Evolutionary conservation across 2,888 invertebrate species (phyloP), one percentile per base, ranked within the genome.

Genomic region (Globia sparganii): DNA sequence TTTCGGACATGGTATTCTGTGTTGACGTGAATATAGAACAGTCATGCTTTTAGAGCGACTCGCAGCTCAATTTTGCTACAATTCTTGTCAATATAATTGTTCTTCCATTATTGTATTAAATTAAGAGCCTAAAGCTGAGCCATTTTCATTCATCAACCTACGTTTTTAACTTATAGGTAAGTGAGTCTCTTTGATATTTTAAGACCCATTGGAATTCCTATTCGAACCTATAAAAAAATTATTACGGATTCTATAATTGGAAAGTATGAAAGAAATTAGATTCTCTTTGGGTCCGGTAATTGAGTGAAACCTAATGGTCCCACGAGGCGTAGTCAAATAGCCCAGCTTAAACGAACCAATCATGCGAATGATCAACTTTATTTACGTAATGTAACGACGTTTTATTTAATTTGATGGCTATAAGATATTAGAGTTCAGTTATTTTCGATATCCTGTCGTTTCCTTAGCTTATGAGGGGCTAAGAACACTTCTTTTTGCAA

Each of bases 301-400:
- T 88, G 84, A 89, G 77, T 80, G 76, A 81, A 83, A 83, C 69
- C 77, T 79, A 86, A 86, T 88, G 83, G 84, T 78, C 86, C 81
- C 90, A 31, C 11, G 79, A 77, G 81, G 74, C 77, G 72, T 83
- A 83, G 67, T 82, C 83, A 84, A 88, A 86, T 86, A 84, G 79
- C 78, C 83, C 77, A 62, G 68, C 77, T 74, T 74, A 59, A 59
- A 76, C 66, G 77, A 75, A 80, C 65, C 83, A 78, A 87, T 87
- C 79, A 78, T 61, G 69, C 43, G 62, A 87, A 79, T 80, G 59
- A 81, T 78, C 76, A 75, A 69, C 64, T 77, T 81, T 80, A 77
- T 84, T 85, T 87, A 80, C 77, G 40, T 81, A 85, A 81, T 72
- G 72, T 82, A 71, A 75, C 28, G 59, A 59, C 59, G 34, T 67